Base-by-base conservation (phyloP, 2,888 invertebrate species). In the Stegana nigrithorax region DNA sequence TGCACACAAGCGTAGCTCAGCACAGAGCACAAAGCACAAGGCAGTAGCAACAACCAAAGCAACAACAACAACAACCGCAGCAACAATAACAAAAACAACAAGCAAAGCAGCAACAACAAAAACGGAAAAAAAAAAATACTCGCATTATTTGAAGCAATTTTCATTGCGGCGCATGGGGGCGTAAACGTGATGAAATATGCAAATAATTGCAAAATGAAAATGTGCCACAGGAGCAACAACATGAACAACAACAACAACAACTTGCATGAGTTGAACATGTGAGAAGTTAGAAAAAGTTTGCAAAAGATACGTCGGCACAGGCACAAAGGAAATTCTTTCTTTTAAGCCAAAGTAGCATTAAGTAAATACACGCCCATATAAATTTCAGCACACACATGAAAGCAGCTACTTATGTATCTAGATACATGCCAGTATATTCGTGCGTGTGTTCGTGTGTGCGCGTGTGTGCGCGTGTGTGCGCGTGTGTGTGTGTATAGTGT, bases 121-220 rank as follows among this genome's bases (percentile, higher is more conserved):
- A 7, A 29, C 6, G 10, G 29, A 17, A 36, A 23, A 19, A 19
- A 60, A 32, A 21, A 23, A 51, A 47, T 25, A 17, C 12, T 19
- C 47, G 23, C 47, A 47, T 19, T 12, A 32, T 32, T 8, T 58
- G 32, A 10, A n/a, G 32, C 32, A 32, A 12, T 10, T 32, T 4
- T 5, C 39, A 39, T n/a, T 65, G 44, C 60, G 42, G 60, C 59
- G 42, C 59, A 60, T 47, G 14, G 68, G 60, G 69, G 62, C 69
- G 67, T 55, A 66, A 65, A 73, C 70, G 73, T 72, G 77, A 76
- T 72, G 68, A 68, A 70, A 72, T 68, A 74, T 74, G 73, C 73
- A 74, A 76, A 76, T 74, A 73, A 76, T 74, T 76, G 70, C 67
- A 67, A 76, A 74, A 68, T 67, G 70, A 72, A 74, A 67, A 65